Evolutionary conservation across 2,888 invertebrate species (phyloP), one percentile per base, ranked within the genome.

Genomic region (Coronaproctus castanopsis): DNA sequence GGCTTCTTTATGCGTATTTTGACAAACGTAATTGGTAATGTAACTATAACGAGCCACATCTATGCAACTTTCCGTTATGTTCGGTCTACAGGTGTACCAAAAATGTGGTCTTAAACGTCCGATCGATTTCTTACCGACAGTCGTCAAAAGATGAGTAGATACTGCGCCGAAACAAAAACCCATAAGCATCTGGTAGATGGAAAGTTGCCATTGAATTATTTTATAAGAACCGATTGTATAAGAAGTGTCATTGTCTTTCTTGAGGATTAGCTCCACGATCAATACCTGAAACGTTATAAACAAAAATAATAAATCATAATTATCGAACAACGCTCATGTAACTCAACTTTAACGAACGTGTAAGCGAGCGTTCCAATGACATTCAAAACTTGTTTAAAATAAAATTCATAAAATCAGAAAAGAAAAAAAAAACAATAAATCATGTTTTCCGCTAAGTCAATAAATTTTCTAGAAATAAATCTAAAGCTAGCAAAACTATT

Each of bases 41-140:
- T 87, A 87, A 56, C 72, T 74, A 71, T 80, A 78, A 51, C 75
- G 74, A 70, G 83, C 80, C 55, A 72, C 72, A 36, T 14, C 36
- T 1, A 53, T 36, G 19, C 55, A 22, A 2, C 69, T 70, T 68
- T 87, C 86, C 67, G 81, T 75, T 54, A 85, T 73, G 65, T 78
- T 75, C 0, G 96, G 96, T 59, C 78, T 74, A 70, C 97, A 98
- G 0, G 95, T 83, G 65, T 78, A 80, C 70, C 91, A 80, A 75
- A 97, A 98, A 74, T 98, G 95, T 24, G 97, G 97, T 65, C 97
- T 77, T 65, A 96, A 74, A 59, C 95, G 80, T 50, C 97, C 97
- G 64, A 96, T 83, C 10, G 86, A 82, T 71, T 92, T 95, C 74
- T 97, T 96, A 64, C 87, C 89, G 64, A 93, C 80, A 71, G 97